These are phyloP conservation scores for Poecilia latipinna DNA, from an alignment of 2,113 vertebrate genomes.

Conservation along the genomic window DNA sequence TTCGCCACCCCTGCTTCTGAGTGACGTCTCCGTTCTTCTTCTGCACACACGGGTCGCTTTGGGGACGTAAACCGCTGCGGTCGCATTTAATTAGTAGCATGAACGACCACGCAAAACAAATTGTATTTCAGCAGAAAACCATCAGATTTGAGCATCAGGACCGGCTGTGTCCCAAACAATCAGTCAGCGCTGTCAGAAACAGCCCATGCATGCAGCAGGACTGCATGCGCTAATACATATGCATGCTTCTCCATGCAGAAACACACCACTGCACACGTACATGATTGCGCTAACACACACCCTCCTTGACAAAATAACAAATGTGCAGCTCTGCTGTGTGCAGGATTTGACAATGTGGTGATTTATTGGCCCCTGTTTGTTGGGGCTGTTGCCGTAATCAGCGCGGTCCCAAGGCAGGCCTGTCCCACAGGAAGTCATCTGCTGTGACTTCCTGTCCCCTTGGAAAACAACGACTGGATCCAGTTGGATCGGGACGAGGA, in stretches of 20 bases:
- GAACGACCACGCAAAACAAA: too few species aligned
- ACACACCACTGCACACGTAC: slow-evolving; percentile 4
- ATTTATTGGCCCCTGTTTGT: slow-evolving; percentile 75
- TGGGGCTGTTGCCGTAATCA: slow-evolving; percentile 72
- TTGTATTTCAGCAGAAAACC: too few species aligned
- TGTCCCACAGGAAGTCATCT: slow-evolving; percentile 72
- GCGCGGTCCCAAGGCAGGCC: slow-evolving; percentile 56
- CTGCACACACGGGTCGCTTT: too few species aligned
- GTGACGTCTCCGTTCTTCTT: too few species aligned
- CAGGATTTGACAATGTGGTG: slow-evolving; percentile 72
- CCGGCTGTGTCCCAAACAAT: slow-evolving; percentile 31
- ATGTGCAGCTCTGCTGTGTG: slow-evolving; percentile 70
- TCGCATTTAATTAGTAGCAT: too few species aligned
- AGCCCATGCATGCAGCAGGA: slow-evolving; percentile 4
- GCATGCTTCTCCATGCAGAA: slow-evolving; percentile 18
- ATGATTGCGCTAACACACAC: slow-evolving; percentile 35
- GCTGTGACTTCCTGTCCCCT: slow-evolving; percentile 69
- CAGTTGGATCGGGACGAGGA: neutral
- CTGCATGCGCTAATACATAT: slow-evolving; percentile 46
- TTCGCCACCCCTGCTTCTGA: too few species aligned
- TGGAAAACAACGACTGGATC: slow-evolving; percentile 25
- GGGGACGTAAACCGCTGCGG: too few species aligned
- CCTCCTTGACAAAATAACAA: slow-evolving; percentile 67
- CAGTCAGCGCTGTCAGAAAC: slow-evolving; percentile 48
- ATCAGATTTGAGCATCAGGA: too few species aligned